Conservation (phyloP, 2,113 vertebrate genomes). For the Xiphophorus maculatus region DNA sequence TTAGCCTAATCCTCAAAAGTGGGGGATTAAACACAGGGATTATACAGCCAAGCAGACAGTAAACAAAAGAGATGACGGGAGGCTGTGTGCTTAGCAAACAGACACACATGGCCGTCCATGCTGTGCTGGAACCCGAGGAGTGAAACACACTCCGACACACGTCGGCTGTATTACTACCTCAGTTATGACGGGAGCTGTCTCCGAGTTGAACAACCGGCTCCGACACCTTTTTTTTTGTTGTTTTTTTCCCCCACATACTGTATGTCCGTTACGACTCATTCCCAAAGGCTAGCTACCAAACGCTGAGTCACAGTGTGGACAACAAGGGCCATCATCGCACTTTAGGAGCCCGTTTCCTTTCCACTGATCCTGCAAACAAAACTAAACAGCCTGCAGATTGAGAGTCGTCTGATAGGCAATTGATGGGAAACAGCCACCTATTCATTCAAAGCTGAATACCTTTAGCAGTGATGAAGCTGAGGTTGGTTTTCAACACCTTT, state of each 20-base stretch:
- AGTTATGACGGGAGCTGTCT: constrained; percentile 34
- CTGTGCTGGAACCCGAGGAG: constrained; percentile 7
- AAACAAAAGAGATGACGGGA: constrained; percentile 50
- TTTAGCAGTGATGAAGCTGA: neutral
- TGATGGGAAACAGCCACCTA: neutral
- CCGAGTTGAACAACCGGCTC: constrained; percentile 37
- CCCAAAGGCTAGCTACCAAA: constrained; percentile 45
- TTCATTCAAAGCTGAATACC: neutral
- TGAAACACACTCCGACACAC: neutral
- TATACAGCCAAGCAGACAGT: constrained; percentile 41
- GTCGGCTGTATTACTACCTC: neutral
- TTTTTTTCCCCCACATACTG: constrained; percentile 1
- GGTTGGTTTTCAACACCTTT: neutral
- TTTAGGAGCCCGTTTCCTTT: constrained; percentile 29
- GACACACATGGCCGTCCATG: constrained; percentile 25
- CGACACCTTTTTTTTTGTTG: neutral
- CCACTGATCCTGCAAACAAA: constrained; percentile 13
- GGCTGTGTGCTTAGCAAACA: constrained; percentile 28
- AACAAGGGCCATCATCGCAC: constrained; percentile 22
- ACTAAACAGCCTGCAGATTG: constrained; percentile 5
- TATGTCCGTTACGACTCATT: constrained; percentile 50
- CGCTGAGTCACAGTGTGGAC: constrained; percentile 43
- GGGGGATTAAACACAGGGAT: constrained; percentile 60
- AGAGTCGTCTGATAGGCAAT: neutral
- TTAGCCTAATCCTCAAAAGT: constrained; percentile 45